Evolutionary conservation across 2,113 vertebrate species (phyloP), one percentile per base, ranked within the genome.

Genomic region (Dissostichus mawsoni): DNA sequence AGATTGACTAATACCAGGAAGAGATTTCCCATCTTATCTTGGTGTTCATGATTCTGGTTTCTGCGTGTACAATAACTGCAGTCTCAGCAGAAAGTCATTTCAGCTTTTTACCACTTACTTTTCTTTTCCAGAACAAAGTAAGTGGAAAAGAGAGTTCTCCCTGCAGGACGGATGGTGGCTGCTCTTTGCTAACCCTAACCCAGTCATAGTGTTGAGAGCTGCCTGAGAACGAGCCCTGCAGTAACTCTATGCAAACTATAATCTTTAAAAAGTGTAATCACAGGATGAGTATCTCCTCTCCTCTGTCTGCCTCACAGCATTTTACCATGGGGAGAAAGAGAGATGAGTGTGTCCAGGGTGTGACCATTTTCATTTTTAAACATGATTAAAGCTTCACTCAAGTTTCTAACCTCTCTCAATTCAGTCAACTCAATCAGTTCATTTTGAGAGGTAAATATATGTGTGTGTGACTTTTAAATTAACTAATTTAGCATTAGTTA

Each of bases 201-300:
- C 25, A 63, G 57, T 25, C 69, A 75, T 1, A 48, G 16, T 45
- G 80, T 62, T 80, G 57, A 52, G 55, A 77, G 69, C 20, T 80
- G 57, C 75, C 53, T 55, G 11, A 81, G 51, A 79, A 59, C 55
- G 72, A 55, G 56, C 68, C 48, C 51, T 56, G 73, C 72, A 77
- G 12, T 80, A 55, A 71, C 61, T 36, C 48, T 4, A 73, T 29
- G 67, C 83, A 76, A 80, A 83, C 74, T 84, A 79, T 89, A 82
- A 86, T 91, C 78, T 75, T 51, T 65, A 77, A 53, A 85, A 83
- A 67, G 76, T 74, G 84, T 79, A 86, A 91, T 87, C 61, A 82
- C 48, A 80, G 73, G 36, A 79, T 76, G 66, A 73, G 16, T 33
- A 52, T 82, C 76, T 29, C 53, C 56, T 65, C 33, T 59, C 20